These are phyloP conservation scores for Drosophila quasianomalipes DNA, from an alignment of 2,888 invertebrate genomes.

Conservation along the genomic window DNA sequence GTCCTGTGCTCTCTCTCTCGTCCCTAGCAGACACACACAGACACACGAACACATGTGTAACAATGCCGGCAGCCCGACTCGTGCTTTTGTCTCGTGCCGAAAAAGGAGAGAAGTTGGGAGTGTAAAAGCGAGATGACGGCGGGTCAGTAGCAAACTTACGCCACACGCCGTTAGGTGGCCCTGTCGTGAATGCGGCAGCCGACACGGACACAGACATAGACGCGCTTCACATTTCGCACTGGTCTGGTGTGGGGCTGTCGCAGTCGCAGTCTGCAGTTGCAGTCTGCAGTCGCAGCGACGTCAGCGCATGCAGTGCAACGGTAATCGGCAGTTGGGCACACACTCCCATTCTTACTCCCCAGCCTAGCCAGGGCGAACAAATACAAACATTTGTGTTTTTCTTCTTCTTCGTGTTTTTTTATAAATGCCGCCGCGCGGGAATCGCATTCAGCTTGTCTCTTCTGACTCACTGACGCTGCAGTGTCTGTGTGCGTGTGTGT, in stretches of 20 bases:
- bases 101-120: conserved; percentile 52
- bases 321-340: conserved; percentile 46
- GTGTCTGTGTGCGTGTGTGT: conserved; percentile 21
- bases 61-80: conserved; percentile 52
- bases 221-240: conserved; percentile 23
- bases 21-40: conserved; percentile 29
- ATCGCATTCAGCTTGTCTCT: conserved; percentile 20
- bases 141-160: conserved; percentile 83
- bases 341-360: conserved; percentile 12
- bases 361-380: conserved; percentile 46
- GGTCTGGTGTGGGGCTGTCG: conserved; percentile 47
- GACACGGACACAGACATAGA: conserved; percentile 64
- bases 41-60: conserved; percentile 32
- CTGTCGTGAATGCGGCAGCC: conserved; percentile 72
- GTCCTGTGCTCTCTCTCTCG: conserved; percentile 27
- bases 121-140: conserved; percentile 57
- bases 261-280: conserved; percentile 33
- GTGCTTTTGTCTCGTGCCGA: conserved; percentile 56
- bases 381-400: conserved; percentile 32
- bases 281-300: conserved; percentile 48
- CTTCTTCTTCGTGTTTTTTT: conserved; percentile 22
- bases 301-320: conserved; percentile 48
- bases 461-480: conserved; percentile 24
- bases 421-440: conserved; percentile 42
- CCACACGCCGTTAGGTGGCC: conserved; percentile 84